A percentile compares a stretch with the other conserved stretches of the same genome.
Evolutionary conservation across 2,797 vertebrate genomes (phyloP).

Genomic region (Aeoliscus strigatus): DNA sequence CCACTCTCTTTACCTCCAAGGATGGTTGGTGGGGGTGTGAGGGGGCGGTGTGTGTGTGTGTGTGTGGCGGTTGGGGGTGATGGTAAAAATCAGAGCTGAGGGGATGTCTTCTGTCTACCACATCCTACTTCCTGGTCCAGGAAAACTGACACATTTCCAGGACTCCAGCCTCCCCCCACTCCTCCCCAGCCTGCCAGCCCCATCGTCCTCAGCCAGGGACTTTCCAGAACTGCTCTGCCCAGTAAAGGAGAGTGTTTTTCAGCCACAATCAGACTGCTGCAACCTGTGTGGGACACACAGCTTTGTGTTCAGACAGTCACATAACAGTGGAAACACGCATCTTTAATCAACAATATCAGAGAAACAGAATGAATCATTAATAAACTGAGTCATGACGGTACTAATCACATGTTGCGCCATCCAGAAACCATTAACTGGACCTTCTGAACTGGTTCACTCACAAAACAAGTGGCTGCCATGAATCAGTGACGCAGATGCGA

Average conservation of each 20-base stretch:
- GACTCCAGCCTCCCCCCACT: conserved; percentile 30
- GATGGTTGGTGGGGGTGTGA: conserved; percentile 42
- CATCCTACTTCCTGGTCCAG: conserved; percentile 71
- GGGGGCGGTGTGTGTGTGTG: conserved; percentile 46
- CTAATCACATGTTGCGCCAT: conserved; percentile 28
- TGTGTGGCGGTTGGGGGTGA: conserved; percentile 49
- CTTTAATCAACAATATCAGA: too few species aligned
- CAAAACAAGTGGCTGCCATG: conserved; percentile 50
- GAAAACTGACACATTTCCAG: conserved; percentile 69
- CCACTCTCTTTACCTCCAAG: conserved; percentile 44
- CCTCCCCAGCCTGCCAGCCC: conserved; percentile 56
- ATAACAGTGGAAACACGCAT: too few species aligned
- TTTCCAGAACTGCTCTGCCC: conserved; percentile 75
- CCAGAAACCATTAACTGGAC: conserved; percentile 14
- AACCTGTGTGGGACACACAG: too few species aligned
- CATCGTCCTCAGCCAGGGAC: conserved; percentile 76
- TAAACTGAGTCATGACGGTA: conserved; percentile 43
- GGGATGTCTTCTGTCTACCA: conserved; percentile 71
- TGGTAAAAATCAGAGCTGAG: conserved; percentile 47
- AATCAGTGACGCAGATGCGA: conserved; percentile 56
- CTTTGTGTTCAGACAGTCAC: too few species aligned
- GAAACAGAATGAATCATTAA: conserved; percentile 6
- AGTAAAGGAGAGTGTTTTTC: conserved; percentile 59
- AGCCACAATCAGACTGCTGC: conserved; percentile 48
- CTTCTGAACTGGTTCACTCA: conserved; percentile 30